phyloP scores from a whole-genome alignment of 1,140 invertebrate genomes.

The Bombus balteatus region DNA sequence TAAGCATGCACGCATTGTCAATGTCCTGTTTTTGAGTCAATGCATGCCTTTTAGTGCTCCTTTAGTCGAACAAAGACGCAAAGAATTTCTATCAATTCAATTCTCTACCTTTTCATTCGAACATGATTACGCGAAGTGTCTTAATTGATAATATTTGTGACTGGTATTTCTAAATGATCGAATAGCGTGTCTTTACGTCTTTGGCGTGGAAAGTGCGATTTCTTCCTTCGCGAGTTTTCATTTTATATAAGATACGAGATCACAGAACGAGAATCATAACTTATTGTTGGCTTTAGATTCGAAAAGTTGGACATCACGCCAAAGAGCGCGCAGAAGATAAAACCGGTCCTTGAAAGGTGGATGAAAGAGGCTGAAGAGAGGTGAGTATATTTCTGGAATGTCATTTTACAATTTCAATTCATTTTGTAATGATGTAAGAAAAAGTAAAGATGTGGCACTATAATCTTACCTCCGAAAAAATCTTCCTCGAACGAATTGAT shows the following conservation, averaged over 20 bases:
- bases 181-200: constrained; percentile 46
- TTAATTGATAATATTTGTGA: neutral
- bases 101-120: neutral
- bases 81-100: constrained; percentile 16
- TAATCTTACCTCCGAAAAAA: too few relatives aligned
- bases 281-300: constrained; percentile 89
- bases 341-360: constrained; percentile 98
- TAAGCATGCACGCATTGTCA: constrained; percentile 83
- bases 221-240: constrained; percentile 22
- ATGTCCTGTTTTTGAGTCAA: constrained; percentile 81
- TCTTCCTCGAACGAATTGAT: too few relatives aligned
- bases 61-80: constrained; percentile 72
- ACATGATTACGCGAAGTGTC: neutral
- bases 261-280: constrained; percentile 45
- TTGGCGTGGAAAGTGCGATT: constrained; percentile 21
- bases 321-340: constrained; percentile 99
- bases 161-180: too few relatives aligned
- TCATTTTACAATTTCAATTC: neutral
- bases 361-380: constrained; percentile 99
- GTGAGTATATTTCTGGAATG: constrained; percentile 83
- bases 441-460: too few relatives aligned
- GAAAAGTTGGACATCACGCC: constrained; percentile 99
- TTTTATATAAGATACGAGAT: neutral
- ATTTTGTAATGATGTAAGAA: too few relatives aligned
- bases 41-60: constrained; percentile 81